Percentiles rank a stretch among this genome's conserved stretches.
Evolutionary conservation across 64 coral and sea anemone species (phyloP).

Genomic region (Montipora foliosa): DNA sequence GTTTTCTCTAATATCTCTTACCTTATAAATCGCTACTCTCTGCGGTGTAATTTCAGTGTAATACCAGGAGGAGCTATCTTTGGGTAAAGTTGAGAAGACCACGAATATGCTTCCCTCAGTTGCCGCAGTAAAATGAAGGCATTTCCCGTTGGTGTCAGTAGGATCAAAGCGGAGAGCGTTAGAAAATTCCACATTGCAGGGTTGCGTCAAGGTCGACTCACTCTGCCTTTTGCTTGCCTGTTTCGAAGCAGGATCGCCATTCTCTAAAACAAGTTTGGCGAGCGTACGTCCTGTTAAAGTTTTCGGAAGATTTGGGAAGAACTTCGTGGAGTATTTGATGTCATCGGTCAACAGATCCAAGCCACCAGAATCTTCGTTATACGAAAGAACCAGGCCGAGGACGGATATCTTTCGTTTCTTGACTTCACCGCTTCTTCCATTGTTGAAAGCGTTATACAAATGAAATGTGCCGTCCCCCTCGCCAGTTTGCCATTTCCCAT

Average conservation of each 20-base stretch:
- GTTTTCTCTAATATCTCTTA: neutral
- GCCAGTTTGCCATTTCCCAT: slow-evolving; percentile 15
- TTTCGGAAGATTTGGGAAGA: slow-evolving; percentile 18
- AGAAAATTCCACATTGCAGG: slow-evolving; percentile 64
- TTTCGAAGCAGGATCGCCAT: neutral
- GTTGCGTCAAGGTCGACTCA: neutral
- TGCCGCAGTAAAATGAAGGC: slow-evolving; percentile 66
- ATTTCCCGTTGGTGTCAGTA: slow-evolving; percentile 41
- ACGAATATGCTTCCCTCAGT: slow-evolving; percentile 47
- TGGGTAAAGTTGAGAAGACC: slow-evolving; percentile 58
- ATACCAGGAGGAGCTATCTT: slow-evolving; percentile 44
- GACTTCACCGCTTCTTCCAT: neutral
- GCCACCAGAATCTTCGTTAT: neutral
- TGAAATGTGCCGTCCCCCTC: slow-evolving; percentile 54
- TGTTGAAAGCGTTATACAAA: slow-evolving; percentile 47
- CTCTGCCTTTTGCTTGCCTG: neutral
- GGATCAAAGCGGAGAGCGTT: slow-evolving; percentile 68
- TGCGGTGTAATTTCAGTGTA: slow-evolving; percentile 36
- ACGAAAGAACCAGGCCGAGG: slow-evolving; percentile 37
- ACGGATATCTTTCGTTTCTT: slow-evolving; percentile 16
- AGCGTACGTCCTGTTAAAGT: neutral
- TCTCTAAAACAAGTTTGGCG: neutral
- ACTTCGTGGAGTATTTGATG: neutral
- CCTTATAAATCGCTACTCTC: slow-evolving; percentile 47
- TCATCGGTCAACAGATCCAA: slow-evolving; percentile 8